phyloP scores from a whole-genome alignment of 2,888 invertebrate genomes.

The Nebria salina region DNA sequence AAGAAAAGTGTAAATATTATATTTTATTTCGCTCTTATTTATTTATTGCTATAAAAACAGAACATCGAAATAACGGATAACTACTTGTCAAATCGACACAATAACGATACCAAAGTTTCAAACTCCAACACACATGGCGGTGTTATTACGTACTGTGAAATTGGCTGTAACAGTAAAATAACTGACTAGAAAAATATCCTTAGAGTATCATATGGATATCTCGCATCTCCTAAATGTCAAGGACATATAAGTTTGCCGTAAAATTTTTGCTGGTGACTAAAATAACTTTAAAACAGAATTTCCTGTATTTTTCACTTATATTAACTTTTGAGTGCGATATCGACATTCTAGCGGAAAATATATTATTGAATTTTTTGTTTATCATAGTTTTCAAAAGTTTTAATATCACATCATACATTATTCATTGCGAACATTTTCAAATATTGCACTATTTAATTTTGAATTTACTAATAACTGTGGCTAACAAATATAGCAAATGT shows the following conservation, averaged over 20 bases:
- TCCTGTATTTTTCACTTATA: not conserved
- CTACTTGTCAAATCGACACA: not conserved
- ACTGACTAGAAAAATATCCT: not conserved
- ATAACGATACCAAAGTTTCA: not conserved
- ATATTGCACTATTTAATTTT: too few species aligned
- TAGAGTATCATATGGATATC: not conserved
- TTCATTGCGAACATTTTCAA: too few species aligned
- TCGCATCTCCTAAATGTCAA: not conserved
- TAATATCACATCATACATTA: too few species aligned
- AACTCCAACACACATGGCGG: not conserved
- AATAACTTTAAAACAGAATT: not conserved
- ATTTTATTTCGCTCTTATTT: not conserved
- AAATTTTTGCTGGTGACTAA: not conserved
- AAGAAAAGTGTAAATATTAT: too few species aligned
- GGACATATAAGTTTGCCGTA: not conserved
- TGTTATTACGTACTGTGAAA: not conserved
- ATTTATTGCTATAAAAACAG: not conserved
- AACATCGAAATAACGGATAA: not conserved
- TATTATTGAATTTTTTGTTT: not conserved
- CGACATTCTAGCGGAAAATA: not conserved
- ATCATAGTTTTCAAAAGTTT: too few species aligned
- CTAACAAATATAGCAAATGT: too few species aligned
- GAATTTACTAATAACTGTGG: too few species aligned
- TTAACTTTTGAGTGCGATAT: not conserved
- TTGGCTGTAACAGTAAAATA: not conserved